Percentiles rank a stretch among this genome's conserved stretches.
These are phyloP conservation scores for Caenorhabditis japonica DNA, from an alignment of 2,888 invertebrate genomes.

Conservation along the genomic window DNA sequence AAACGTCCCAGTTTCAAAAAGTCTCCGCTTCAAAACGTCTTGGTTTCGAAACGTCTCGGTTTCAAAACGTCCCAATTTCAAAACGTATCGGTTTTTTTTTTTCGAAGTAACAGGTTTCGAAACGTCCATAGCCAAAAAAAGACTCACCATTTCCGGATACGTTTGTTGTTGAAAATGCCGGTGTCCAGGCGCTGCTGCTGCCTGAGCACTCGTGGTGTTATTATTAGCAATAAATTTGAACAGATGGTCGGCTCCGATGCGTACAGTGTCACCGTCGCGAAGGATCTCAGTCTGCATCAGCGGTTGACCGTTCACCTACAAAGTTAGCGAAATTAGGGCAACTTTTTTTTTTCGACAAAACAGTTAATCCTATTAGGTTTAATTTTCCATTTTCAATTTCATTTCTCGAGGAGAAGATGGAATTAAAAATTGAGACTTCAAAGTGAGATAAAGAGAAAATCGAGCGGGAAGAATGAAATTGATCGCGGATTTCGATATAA, in stretches of 20 bases:
- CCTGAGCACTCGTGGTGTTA: neutral
- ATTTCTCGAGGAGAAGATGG: too few species aligned
- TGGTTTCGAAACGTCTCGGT: too few species aligned
- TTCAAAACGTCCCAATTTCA: too few species aligned
- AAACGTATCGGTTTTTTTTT: too few species aligned
- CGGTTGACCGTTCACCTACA: slow-evolving; percentile 87
- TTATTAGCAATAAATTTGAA: slow-evolving; percentile 79
- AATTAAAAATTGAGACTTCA: neutral
- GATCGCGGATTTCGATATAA: slow-evolving; percentile 31
- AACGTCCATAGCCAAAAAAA: neutral
- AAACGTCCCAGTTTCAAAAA: too few species aligned
- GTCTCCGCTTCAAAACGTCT: too few species aligned
- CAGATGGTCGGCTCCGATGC: slow-evolving; percentile 79
- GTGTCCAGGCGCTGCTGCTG: neutral
- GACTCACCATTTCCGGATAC: slow-evolving; percentile 40
- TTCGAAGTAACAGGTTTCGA: too few species aligned
- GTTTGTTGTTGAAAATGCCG: slow-evolving; percentile 31
- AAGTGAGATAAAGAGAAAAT: slow-evolving; percentile 4
- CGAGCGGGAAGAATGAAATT: slow-evolving; percentile 16
- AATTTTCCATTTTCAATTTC: too few species aligned
- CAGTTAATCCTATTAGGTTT: too few species aligned
- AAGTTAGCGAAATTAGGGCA: neutral
- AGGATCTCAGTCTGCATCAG: slow-evolving; percentile 92
- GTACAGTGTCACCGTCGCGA: slow-evolving; percentile 79
- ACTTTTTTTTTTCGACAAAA: too few species aligned